These are phyloP conservation scores for Lamprotornis superbus DNA, from an alignment of 2,113 vertebrate genomes.

Conservation along the genomic window DNA sequence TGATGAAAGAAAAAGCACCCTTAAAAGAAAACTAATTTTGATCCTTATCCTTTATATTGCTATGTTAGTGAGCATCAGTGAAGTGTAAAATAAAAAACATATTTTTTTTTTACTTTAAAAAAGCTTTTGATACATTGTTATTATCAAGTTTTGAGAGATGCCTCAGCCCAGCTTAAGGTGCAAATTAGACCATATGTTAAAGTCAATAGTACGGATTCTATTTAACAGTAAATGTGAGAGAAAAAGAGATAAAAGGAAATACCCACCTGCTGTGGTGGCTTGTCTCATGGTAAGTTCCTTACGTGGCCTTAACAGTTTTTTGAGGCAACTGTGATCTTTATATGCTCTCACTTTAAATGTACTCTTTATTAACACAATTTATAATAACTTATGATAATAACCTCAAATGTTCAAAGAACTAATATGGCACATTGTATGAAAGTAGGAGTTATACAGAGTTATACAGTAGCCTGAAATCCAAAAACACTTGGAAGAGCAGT, in stretches of 20 bases:
- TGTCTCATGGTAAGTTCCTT: background rate
- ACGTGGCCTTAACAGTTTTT: background rate
- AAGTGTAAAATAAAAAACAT: background rate
- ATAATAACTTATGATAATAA: background rate
- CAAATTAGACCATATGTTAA: rapidly evolving
- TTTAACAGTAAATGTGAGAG: background rate
- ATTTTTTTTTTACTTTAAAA: background rate
- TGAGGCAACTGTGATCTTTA: background rate
- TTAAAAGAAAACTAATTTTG: background rate
- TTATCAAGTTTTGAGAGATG: background rate
- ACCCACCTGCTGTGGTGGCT: background rate
- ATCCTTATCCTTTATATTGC: background rate
- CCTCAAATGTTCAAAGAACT: background rate
- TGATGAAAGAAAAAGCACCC: background rate
- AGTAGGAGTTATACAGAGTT: background rate
- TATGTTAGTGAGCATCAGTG: background rate
- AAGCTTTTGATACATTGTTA: background rate
- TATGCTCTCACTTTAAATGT: background rate
- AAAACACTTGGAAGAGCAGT: background rate
- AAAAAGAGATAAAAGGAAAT: background rate
- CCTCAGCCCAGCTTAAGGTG: background rate
- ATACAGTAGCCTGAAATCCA: background rate
- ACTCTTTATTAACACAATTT: background rate
- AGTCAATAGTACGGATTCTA: background rate
- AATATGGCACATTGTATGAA: background rate